phyloP scores from a whole-genome alignment of 2,113 vertebrate species.

The Phasianus colchicus region DNA sequence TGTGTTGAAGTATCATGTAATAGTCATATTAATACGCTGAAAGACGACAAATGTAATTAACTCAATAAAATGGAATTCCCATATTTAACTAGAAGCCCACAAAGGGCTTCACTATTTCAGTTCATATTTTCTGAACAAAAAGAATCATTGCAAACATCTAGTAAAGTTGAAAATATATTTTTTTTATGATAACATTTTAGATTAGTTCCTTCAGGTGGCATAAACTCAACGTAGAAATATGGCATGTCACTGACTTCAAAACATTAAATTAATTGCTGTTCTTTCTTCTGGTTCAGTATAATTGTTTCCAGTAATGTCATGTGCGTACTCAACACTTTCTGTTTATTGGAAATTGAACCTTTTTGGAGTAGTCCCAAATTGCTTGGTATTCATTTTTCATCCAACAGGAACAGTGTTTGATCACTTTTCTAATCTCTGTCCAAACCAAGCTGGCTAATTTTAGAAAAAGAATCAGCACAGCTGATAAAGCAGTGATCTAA shows the following conservation, averaged over 20 bases:
- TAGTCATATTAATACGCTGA: neutral
- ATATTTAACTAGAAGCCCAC: neutral
- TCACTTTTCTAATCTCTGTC: constrained; percentile 16
- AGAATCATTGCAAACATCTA: neutral
- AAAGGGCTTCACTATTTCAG: neutral
- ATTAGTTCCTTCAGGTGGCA: neutral
- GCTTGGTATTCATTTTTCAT: constrained; percentile 4
- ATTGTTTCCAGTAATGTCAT: constrained; percentile 29
- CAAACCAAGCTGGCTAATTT: constrained; percentile 30
- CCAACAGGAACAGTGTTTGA: neutral
- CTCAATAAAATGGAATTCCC: neutral
- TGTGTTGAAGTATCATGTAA: neutral
- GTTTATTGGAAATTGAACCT: constrained; percentile 18
- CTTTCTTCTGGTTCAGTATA: constrained; percentile 2
- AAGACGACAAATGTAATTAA: neutral
- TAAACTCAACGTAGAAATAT: neutral
- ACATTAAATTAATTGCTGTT: constrained; percentile 1
- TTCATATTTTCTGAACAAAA: neutral
- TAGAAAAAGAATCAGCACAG: neutral
- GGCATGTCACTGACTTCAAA: constrained; percentile 13
- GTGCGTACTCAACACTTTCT: neutral
- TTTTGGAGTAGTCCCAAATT: neutral
- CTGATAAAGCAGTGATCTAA: neutral
- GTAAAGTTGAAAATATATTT: neutral
- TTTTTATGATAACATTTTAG: neutral